A percentile compares a stretch with the other conserved stretches of the same genome.
These are phyloP conservation scores for Plotosus lineatus DNA, from an alignment of 2,113 vertebrate species.

Conservation along the genomic window DNA sequence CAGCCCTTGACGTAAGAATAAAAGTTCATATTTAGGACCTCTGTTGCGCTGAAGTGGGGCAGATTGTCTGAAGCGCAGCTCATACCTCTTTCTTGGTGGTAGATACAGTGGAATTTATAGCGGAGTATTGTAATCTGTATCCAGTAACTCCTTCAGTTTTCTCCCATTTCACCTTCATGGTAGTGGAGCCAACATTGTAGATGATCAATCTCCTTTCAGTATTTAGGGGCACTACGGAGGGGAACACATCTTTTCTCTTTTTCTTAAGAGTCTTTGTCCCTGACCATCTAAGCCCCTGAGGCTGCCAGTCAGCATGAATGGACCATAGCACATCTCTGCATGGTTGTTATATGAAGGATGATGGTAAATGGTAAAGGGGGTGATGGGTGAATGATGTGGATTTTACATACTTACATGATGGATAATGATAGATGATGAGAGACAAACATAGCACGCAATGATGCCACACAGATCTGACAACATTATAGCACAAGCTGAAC, in stretches of 20 bases:
- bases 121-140: conserved; percentile 83
- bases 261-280: conserved; percentile 10
- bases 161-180: conserved; percentile 90
- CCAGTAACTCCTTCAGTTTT: conserved; percentile 79
- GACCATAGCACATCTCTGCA: conserved; percentile 21
- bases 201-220: conserved; percentile 80
- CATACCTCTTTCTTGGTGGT: conserved; percentile 81
- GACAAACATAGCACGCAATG: conserved; percentile 22
- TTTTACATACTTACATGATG: conserved; percentile 34
- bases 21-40: not conserved
- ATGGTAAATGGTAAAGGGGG: conserved; percentile 25
- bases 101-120: conserved; percentile 79
- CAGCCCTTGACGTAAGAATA: not conserved
- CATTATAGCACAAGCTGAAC: not conserved
- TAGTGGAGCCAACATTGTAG: conserved; percentile 83
- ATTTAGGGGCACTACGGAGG: conserved; percentile 80
- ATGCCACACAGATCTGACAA: conserved; percentile 14
- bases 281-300: conserved; percentile 25
- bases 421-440: conserved; percentile 24
- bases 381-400: conserved; percentile 29
- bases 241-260: conserved; percentile 46
- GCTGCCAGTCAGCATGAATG: conserved; percentile 26
- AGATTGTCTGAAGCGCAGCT: conserved; percentile 14
- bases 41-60: not conserved
- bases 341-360: conserved; percentile 29